Conservation (phyloP, 2,113 vertebrate species). For the Pituophis catenifer region DNA sequence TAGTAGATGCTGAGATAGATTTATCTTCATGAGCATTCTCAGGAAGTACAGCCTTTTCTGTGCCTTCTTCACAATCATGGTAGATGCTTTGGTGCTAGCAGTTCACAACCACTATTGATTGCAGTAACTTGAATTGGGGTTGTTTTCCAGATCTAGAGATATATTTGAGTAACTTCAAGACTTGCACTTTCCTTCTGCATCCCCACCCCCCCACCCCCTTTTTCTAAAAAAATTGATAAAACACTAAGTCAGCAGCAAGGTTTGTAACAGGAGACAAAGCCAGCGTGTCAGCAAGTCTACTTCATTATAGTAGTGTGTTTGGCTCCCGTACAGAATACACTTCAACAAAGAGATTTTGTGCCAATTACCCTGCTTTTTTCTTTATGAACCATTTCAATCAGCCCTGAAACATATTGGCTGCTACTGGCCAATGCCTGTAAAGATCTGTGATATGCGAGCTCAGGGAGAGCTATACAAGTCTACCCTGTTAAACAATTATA, state of each 20-base stretch:
- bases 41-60: too few relatives aligned
- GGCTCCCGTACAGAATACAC: constrained; percentile 13
- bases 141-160: not conserved
- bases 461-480: not conserved
- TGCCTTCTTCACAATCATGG: not conserved
- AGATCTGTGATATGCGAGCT: not conserved
- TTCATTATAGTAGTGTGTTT: not conserved
- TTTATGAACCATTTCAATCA: constrained; percentile 18
- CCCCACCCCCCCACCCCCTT: not conserved
- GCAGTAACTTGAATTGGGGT: not conserved
- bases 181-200: not conserved
- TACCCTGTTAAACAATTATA: not conserved
- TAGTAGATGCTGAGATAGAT: too few relatives aligned
- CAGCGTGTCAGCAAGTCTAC: constrained; percentile 11
- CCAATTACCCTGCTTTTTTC: not conserved
- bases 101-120: not conserved
- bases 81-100: not conserved
- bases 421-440: not conserved
- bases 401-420: not conserved
- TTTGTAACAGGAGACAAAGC: constrained; percentile 8
- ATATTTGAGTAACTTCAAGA: not conserved
- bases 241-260: constrained; percentile 15
- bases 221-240: not conserved
- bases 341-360: not conserved
- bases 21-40: too few relatives aligned